These are phyloP conservation scores for Quadroppia sp. DNA, from an alignment of 2,888 invertebrate genomes.

Conservation along the genomic window DNA sequence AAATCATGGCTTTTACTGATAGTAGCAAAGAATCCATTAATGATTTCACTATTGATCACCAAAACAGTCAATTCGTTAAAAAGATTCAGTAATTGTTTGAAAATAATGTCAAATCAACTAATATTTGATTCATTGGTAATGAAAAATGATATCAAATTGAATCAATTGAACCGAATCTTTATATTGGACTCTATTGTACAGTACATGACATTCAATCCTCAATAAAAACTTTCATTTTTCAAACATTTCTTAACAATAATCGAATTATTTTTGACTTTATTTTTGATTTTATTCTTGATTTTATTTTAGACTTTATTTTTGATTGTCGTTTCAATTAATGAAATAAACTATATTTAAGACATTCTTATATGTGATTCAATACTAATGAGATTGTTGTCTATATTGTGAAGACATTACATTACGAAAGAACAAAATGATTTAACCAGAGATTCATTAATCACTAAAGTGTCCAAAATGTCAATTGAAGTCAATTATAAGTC, in stretches of 20 bases:
- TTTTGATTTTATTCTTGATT: no score
- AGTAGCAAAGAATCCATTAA: background rate
- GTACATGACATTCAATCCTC: no score
- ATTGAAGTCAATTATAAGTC: background rate
- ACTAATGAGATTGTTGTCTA: no score
- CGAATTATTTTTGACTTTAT: no score
- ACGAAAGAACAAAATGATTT: background rate
- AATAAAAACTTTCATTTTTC: no score
- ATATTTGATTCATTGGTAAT: background rate
- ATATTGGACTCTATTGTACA: no score
- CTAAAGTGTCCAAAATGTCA: background rate
- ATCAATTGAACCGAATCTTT: no score
- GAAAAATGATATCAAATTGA: background rate
- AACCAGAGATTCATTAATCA: background rate
- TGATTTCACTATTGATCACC: background rate
- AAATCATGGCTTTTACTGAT: slow-evolving; percentile 23
- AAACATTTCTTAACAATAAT: no score
- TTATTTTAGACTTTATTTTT: no score
- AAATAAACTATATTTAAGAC: no score
- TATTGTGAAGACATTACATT: background rate
- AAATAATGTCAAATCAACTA: background rate
- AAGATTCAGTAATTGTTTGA: background rate
- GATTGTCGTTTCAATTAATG: no score
- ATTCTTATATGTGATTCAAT: no score
- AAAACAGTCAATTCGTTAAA: background rate